Evolutionary conservation across 2,888 invertebrate species (phyloP).

Genomic region (Hyposoter didymator): DNA sequence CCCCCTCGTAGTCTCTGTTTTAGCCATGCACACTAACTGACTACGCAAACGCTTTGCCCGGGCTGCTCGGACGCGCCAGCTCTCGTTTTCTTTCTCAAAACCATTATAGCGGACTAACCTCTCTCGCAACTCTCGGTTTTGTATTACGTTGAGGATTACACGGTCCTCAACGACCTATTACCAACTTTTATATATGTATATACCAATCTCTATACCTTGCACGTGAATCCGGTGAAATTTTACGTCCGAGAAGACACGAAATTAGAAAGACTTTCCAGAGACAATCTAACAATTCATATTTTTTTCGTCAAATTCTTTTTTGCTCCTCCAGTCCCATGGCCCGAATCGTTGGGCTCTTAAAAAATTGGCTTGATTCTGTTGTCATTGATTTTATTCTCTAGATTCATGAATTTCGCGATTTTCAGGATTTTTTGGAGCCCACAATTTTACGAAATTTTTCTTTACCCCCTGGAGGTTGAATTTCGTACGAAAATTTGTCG

Average conservation of each 20-base stretch:
- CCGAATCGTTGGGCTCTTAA: not conserved
- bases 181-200: slow-evolving; percentile 15
- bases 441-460: not conserved
- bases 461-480: not conserved
- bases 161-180: slow-evolving; percentile 50
- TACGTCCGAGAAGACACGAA: slow-evolving; percentile 13
- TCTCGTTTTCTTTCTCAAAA: slow-evolving; percentile 46
- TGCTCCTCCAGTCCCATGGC: not conserved
- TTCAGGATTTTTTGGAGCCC: not conserved
- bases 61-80: slow-evolving; percentile 11
- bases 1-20: slow-evolving; percentile 19
- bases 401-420: not conserved
- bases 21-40: slow-evolving; percentile 57
- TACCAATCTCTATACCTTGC: slow-evolving; percentile 10
- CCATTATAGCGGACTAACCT: slow-evolving; percentile 27
- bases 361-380: not conserved
- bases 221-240: slow-evolving; percentile 48
- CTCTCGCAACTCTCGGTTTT: slow-evolving; percentile 50
- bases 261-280: slow-evolving; percentile 34
- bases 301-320: slow-evolving; percentile 1
- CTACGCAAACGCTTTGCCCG: slow-evolving; percentile 58
- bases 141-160: slow-evolving; percentile 64
- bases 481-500: not conserved
- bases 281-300: slow-evolving; percentile 17
- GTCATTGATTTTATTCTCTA: not conserved